These are phyloP conservation scores for Acronicta aceris DNA, from an alignment of 2,888 invertebrate species.

Conservation along the genomic window DNA sequence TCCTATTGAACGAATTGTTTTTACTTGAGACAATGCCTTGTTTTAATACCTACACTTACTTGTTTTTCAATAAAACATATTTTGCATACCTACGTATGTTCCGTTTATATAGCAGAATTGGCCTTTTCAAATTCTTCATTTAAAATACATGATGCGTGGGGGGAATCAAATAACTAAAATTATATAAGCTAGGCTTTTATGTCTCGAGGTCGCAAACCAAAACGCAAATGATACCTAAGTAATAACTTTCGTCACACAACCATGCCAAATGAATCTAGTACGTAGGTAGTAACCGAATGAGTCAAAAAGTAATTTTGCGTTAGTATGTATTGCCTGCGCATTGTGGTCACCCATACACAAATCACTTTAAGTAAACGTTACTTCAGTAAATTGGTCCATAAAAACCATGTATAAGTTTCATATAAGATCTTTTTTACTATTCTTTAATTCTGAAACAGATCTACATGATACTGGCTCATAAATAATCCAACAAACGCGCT, in stretches of 20 bases:
- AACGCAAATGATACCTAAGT: slow-evolving; percentile 36
- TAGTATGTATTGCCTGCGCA: neutral
- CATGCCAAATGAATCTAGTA: slow-evolving; percentile 30
- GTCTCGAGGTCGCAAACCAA: slow-evolving; percentile 51
- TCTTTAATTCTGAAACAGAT: slow-evolving; percentile 22
- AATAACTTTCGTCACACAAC: slow-evolving; percentile 46
- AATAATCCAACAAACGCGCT: slow-evolving; percentile 22
- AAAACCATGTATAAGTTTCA: neutral
- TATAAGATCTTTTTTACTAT: slow-evolving; percentile 5
- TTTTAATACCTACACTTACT: slow-evolving; percentile 17
- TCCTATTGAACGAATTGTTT: slow-evolving; percentile 25
- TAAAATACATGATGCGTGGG: slow-evolving; percentile 52
- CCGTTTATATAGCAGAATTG: slow-evolving; percentile 7
- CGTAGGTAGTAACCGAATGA: slow-evolving; percentile 35
- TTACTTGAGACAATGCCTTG: slow-evolving; percentile 33
- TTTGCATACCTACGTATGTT: neutral
- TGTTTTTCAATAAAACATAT: slow-evolving; percentile 18
- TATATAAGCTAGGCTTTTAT: slow-evolving; percentile 51
- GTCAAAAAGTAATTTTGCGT: slow-evolving; percentile 1
- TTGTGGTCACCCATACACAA: neutral
- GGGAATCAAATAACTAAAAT: slow-evolving; percentile 48
- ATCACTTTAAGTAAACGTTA: neutral
- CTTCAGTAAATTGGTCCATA: neutral
- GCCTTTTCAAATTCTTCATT: slow-evolving; percentile 26
- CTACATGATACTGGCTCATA: slow-evolving; percentile 17